Base-by-base conservation (phyloP, 2,797 vertebrate species). In the Linurgus olivaceus region DNA sequence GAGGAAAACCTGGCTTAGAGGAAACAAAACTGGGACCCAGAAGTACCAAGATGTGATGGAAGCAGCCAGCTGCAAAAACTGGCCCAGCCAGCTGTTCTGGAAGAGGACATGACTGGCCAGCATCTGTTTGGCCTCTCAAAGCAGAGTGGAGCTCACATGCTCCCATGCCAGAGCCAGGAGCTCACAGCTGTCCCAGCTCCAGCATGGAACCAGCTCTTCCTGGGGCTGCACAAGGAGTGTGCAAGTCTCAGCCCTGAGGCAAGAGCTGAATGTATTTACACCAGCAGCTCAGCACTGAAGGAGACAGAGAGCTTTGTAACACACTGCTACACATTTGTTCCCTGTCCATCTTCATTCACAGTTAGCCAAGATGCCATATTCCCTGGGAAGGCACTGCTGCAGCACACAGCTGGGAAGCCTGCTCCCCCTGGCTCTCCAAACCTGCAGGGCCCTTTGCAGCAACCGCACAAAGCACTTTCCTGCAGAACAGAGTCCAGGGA, bases 331-430 rank as follows among this genome's bases (percentile, higher is more conserved):
- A 48, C 31, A 4, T 31, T 25, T 40, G 21, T 10, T 40, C 28
- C 62, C 37, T 50, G 33, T 5, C 23, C 0, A 0, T 25, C 28
- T 35, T 38, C 52, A 52, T 35, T 40, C 58, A 21, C 0, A 45
- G 47, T 5, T 14, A n/a, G 44, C 37, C 52, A 51, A 84, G 45
- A 28, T 8, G 31, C 29, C 3, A 0, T 3, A 14, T 2, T 86
- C 45, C 55, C 24, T 6, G 28, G 38, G 55, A 74, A 83, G 38
- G n/a, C 45, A 16, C 40, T 28, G 29, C 40, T 57, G 31, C 67
- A 80, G 50, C 42, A 48, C 9, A 8, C 16, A 13, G 29, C 8
- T 0, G 2, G 35, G 50, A 33, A 74, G 11, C 15, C 42, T 52
- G 73, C 29, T 73, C 28, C 5, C 20, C 7, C 20, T 29, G 44